Evolutionary conservation across 2,888 invertebrate species (phyloP), one percentile per base, ranked within the genome.

Genomic region (Odontocerum albicorne): DNA sequence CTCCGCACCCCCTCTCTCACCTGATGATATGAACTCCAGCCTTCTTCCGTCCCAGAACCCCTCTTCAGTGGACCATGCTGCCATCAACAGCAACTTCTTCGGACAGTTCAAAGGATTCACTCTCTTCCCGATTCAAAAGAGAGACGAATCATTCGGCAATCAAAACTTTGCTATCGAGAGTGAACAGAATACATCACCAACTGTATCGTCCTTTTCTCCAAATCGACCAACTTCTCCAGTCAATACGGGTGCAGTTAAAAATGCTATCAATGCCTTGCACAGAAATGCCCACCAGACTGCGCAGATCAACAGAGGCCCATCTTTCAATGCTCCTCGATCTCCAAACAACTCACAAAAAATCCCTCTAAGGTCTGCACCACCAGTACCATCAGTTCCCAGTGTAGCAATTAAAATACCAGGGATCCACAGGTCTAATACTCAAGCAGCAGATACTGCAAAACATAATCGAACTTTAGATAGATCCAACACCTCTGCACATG

Each of bases 101-200:
- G 92, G 92, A 1, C 88, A 91, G 65, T 92, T 91, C 73, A 90
- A 90, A 71, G 92, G 92, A 1, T 93, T 92, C 70, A 86, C 88
- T 0, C 77, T 93, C 38, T 80, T 84, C 0, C 88, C 89, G 0
- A 74, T 86, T 1, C 79, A 80, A 27, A 77, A 75, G 64, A 44
- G 51, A 44, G 57, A 61, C n/a, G 52, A 56, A 10, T 65, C 67
- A 47, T 50, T 50, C n/a, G 56, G 56, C 2, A 60, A 55, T 13
- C 49, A 47, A 36, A 62, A 57, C 59, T 45, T 60, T 35, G 13
- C 49, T 46, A 40, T 49, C 44, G 50, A 60, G 33, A 56, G 49
- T 40, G 55, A 57, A 46, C 35, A 50, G 22, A 45, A 46, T 31
- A 33, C 22, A 65, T 67, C 57, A 49, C 55, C 62, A 4, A 59